Evolutionary conservation across 2,888 invertebrate genomes (phyloP).

Genomic region (Philaethria dido): DNA sequence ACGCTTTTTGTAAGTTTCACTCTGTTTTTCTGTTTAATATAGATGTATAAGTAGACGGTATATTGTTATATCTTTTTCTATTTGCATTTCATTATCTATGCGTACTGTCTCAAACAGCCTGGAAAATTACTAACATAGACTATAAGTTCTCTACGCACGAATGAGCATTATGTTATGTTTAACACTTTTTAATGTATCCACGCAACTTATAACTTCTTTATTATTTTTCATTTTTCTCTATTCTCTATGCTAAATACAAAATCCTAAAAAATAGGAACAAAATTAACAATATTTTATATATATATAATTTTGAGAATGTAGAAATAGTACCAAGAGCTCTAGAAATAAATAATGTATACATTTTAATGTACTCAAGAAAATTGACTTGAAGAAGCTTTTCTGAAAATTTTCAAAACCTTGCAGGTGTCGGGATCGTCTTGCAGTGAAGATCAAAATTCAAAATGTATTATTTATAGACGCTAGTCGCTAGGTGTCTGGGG

Average conservation of each 20-base stretch:
- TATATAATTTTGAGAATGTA: too few species aligned
- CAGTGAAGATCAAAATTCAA: slow-evolving; percentile 61
- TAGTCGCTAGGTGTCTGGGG: slow-evolving; percentile 53
- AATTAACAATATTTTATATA: too few species aligned
- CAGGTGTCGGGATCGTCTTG: slow-evolving; percentile 50
- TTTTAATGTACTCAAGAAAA: slow-evolving; percentile 9
- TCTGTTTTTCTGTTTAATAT: neutral
- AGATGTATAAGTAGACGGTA: neutral
- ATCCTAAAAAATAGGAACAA: too few species aligned
- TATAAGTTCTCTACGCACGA: neutral
- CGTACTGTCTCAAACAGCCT: neutral
- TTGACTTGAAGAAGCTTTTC: slow-evolving; percentile 39
- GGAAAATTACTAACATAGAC: too few species aligned
- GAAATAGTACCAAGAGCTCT: neutral
- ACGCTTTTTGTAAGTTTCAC: slow-evolving; percentile 4
- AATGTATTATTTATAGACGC: slow-evolving; percentile 69
- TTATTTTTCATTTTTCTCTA: too few species aligned
- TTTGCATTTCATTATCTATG: neutral
- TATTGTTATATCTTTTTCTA: neutral
- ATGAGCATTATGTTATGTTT: neutral
- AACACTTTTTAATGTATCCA: neutral
- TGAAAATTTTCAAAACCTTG: slow-evolving; percentile 47
- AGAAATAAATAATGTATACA: slow-evolving; percentile 7
- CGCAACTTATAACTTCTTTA: neutral
- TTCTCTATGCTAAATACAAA: too few species aligned